These are phyloP conservation scores for Meteorus cinctellus DNA, from an alignment of 2,888 invertebrate genomes.

Conservation along the genomic window DNA sequence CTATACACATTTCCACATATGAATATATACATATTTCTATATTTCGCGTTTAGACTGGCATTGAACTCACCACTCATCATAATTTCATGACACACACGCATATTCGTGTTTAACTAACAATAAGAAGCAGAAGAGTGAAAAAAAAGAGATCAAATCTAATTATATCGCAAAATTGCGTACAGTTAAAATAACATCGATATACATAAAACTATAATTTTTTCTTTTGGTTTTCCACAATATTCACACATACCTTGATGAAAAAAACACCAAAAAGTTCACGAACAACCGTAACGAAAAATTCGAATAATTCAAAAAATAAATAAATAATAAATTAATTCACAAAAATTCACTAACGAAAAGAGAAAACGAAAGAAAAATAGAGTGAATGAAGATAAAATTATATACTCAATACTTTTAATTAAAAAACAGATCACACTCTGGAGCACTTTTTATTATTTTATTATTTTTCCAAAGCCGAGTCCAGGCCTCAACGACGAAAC, in stretches of 20 bases:
- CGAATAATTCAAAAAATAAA: not conserved
- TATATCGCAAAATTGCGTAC: not conserved
- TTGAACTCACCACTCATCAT: slow-evolving; percentile 41
- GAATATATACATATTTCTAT: not conserved
- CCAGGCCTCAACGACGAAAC: slow-evolving; percentile 41
- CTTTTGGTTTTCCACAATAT: slow-evolving; percentile 7
- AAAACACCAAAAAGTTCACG: slow-evolving; percentile 52
- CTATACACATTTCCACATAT: not conserved
- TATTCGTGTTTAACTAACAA: slow-evolving; percentile 1
- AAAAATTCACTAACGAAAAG: slow-evolving; percentile 23
- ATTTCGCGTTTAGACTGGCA: slow-evolving; percentile 27
- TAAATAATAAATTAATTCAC: not conserved
- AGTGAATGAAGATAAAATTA: slow-evolving; percentile 8
- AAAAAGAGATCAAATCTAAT: not conserved
- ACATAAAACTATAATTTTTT: no score
- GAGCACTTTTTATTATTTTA: slow-evolving; percentile 11
- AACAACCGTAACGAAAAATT: not conserved
- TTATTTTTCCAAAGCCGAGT: not conserved
- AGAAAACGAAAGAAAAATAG: not conserved
- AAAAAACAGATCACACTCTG: slow-evolving; percentile 23
- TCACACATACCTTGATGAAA: slow-evolving; percentile 59
- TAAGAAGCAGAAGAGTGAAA: not conserved
- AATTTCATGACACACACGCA: not conserved
- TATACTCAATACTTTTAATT: not conserved
- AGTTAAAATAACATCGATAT: no score